Evolutionary conservation across 2,113 vertebrate species (phyloP).

Genomic region (Calidris pygmaea): DNA sequence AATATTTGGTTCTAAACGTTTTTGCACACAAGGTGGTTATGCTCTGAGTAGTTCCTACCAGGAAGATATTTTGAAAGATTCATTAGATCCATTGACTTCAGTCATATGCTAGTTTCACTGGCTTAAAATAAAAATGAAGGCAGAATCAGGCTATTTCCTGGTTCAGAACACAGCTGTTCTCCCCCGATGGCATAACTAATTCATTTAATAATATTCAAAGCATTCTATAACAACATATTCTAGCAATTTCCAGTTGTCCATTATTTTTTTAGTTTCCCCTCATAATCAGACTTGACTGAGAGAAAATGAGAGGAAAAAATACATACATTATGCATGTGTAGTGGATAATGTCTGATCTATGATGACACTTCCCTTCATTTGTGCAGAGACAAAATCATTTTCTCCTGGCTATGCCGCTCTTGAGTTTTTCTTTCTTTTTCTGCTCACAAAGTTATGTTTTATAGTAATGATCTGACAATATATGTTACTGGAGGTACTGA

Average conservation of each 20-base stretch:
- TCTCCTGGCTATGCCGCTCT: neutral
- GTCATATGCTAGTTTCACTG: neutral
- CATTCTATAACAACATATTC: neutral
- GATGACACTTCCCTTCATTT: neutral
- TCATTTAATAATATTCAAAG: conserved; percentile 22
- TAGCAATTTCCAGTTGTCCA: neutral
- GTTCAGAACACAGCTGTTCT: conserved; percentile 27
- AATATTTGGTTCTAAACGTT: neutral
- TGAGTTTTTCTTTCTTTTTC: neutral
- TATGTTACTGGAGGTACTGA: neutral
- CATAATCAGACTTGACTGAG: conserved; percentile 5
- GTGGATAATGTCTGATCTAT: neutral
- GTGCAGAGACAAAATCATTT: neutral
- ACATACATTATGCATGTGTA: neutral
- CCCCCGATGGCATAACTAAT: neutral
- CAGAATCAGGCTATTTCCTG: conserved; percentile 15
- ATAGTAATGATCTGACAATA: neutral
- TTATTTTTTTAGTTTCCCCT: neutral
- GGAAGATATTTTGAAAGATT: conserved; percentile 32
- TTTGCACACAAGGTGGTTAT: neutral
- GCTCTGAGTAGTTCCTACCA: neutral
- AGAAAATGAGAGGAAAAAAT: conserved; percentile 11
- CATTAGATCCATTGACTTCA: conserved; percentile 28
- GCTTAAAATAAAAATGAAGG: conserved; percentile 27
- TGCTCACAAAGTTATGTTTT: neutral